Evolutionary conservation across 2,797 vertebrate genomes (phyloP), one percentile per base, ranked within the genome.

Genomic region (Molossus alvarezi): DNA sequence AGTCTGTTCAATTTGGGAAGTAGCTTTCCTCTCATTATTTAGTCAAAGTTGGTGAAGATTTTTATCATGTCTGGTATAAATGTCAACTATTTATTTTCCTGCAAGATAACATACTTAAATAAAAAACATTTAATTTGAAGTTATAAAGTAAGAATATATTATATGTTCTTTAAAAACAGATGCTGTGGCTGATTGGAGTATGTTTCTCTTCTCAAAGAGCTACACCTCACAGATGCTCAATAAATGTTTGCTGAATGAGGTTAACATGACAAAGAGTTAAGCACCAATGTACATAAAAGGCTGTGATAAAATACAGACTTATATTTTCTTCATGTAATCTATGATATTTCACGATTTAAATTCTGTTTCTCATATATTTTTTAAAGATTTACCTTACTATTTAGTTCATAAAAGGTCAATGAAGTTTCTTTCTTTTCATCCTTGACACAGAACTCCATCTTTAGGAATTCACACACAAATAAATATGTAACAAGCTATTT

Each of bases 181-280:
- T 79, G 17, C 4, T 87, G 33, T 58, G 58, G 20, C 33, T 18
- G 48, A 33, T 18, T 60, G 29, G 48, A 86, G 15, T 53, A 14
- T 48, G n/a, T 79, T 86, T 88, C 8, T 55, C 75, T 62, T 18
- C 27, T 18, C 8, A 73, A 4, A 60, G 48, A 58, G 76, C 87
- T 93, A 12, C 7, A 62, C 18, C n/a, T 21, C 73, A 83, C 53
- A 51, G 65, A 57, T 94, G 33, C 1, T 85, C 51, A 45, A 5
- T 73, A 76, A 89, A 62, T 84, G 10, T 80, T 65, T 81, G 10
- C 71, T 71, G 21, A 88, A 51, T 71, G 85, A 77, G 89, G 82
- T 79, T 80, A 91, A 77, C 17, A 86, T 62, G 15, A n/a, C 29
- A 90, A 82, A 12, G 12, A 75, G 2, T 95, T 79, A 57, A 79